Conservation (phyloP, 2,113 vertebrate genomes). For the Perca flavescens region DNA sequence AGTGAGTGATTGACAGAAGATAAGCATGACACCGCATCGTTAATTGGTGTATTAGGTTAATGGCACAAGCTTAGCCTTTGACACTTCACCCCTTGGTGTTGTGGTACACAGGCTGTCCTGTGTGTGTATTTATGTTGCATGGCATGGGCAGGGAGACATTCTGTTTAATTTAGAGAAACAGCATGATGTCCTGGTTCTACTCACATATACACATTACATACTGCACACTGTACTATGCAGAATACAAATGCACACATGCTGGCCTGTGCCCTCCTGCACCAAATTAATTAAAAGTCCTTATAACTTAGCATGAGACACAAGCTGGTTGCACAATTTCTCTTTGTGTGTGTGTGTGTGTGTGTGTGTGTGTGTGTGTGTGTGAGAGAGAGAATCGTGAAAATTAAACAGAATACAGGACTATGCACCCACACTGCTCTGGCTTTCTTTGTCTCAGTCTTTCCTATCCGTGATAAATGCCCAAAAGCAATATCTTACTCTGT, state of each 20-base stretch:
- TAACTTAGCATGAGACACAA: neutral
- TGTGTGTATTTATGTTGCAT: slow-evolving; percentile 32
- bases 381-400: slow-evolving; percentile 25
- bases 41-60: slow-evolving; percentile 55
- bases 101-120: slow-evolving; percentile 41
- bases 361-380: neutral
- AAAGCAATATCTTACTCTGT: neutral
- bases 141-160: slow-evolving; percentile 19
- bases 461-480: neutral
- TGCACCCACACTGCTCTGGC: slow-evolving; percentile 24
- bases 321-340: neutral
- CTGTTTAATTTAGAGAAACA: slow-evolving; percentile 50
- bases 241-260: neutral
- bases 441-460: slow-evolving; percentile 2
- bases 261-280: neutral
- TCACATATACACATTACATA: slow-evolving; percentile 7
- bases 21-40: slow-evolving; percentile 55
- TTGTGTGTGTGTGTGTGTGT: neutral
- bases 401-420: slow-evolving; percentile 1
- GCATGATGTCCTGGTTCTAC: slow-evolving; percentile 20
- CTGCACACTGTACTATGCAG: neutral
- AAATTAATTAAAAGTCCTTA: neutral
- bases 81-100: slow-evolving; percentile 59
- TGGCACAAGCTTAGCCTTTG: slow-evolving; percentile 55
- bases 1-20: slow-evolving; percentile 15